A percentile compares a stretch with the other conserved stretches of the same genome.
These are phyloP conservation scores for Abramis brama DNA, from an alignment of 2,113 vertebrate genomes.

Conservation along the genomic window DNA sequence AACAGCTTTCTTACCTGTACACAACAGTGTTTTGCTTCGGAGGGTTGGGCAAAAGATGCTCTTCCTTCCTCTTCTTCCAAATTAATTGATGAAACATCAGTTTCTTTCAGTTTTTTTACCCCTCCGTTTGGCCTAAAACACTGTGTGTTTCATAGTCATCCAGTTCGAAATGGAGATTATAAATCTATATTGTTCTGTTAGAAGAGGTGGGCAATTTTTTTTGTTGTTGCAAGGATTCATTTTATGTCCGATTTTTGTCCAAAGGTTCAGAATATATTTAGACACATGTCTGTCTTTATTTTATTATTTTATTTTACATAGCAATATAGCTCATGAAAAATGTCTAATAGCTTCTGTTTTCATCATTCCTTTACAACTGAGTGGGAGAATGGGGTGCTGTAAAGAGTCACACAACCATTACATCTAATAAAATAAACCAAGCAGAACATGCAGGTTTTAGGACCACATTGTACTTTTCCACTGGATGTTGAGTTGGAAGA, in stretches of 20 bases:
- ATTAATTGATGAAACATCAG: too few species aligned
- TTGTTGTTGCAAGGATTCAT: not conserved
- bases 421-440: conserved; percentile 6
- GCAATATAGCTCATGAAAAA: not conserved
- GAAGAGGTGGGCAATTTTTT: not conserved
- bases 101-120: too few species aligned
- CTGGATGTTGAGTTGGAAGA: conserved; percentile 5
- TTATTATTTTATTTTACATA: too few species aligned
- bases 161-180: too few species aligned
- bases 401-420: conserved; percentile 8
- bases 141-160: too few species aligned
- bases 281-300: not conserved
- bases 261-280: not conserved
- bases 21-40: too few species aligned
- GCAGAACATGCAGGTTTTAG: not conserved
- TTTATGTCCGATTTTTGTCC: not conserved
- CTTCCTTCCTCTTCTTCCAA: too few species aligned
- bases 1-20: too few species aligned
- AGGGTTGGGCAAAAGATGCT: too few species aligned
- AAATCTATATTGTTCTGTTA: not conserved
- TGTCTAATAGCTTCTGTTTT: not conserved
- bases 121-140: too few species aligned
- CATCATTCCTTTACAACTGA: not conserved
- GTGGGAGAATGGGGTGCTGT: not conserved
- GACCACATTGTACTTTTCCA: not conserved